phyloP scores from a whole-genome alignment of 2,113 vertebrate species.

The Bufo gargarizans region DNA sequence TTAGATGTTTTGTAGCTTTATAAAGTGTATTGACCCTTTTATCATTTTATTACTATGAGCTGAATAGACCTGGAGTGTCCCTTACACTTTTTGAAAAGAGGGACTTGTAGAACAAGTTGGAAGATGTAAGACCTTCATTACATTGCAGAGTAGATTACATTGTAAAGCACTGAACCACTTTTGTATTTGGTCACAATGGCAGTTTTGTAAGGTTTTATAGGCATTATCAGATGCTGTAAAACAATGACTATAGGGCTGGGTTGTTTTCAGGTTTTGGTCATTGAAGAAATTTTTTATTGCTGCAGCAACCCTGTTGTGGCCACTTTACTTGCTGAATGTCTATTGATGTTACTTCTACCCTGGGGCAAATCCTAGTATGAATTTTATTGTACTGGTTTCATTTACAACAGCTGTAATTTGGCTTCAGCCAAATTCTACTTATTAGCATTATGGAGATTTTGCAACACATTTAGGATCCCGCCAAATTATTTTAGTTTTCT shows the following conservation, averaged over 20 bases:
- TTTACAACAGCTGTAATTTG: neutral
- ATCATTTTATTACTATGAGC: neutral
- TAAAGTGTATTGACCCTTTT: neutral
- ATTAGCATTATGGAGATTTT: neutral
- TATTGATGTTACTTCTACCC: neutral
- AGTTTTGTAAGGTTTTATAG: conserved; percentile 24
- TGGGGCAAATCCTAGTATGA: neutral
- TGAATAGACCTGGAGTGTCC: conserved; percentile 3
- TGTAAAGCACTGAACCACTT: conserved; percentile 16
- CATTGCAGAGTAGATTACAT: neutral
- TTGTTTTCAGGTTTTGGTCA: conserved; percentile 8
- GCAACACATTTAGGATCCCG: too few relatives aligned
- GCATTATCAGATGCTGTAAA: conserved; percentile 6
- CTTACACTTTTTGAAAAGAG: neutral
- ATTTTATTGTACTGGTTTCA: neutral
- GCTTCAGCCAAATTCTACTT: neutral
- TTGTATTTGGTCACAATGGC: conserved; percentile 10
- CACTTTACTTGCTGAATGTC: neutral
- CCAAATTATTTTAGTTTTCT: too few relatives aligned
- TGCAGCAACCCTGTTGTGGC: neutral
- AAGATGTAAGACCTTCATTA: conserved; percentile 23
- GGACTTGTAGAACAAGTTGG: neutral
- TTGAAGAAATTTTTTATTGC: conserved; percentile 22
- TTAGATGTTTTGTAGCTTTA: neutral
- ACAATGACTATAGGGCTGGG: conserved; percentile 34